These are phyloP conservation scores for Nudaria mundana DNA, from an alignment of 2,888 invertebrate species.

Conservation along the genomic window DNA sequence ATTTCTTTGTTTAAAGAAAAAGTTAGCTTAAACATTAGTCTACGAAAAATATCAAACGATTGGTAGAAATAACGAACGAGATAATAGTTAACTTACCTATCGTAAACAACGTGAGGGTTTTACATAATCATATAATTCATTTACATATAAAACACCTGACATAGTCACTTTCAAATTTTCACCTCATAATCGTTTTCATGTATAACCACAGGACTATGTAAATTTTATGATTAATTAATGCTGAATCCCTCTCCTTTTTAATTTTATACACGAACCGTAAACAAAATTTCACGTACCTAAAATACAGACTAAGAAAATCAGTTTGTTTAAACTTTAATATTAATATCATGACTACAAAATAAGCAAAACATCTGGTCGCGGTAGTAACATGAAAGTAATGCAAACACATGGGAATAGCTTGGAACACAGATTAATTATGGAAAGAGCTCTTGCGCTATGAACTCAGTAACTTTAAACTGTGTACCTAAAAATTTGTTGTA, in stretches of 20 bases:
- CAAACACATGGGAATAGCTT: slow-evolving; percentile 35
- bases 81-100: too few species aligned
- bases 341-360: slow-evolving; percentile 23
- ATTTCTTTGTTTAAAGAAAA: too few species aligned
- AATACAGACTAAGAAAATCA: slow-evolving; percentile 5
- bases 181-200: slow-evolving; percentile 3
- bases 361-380: slow-evolving; percentile 19
- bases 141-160: not conserved
- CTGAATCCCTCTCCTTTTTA: slow-evolving; percentile 1
- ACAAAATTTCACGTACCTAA: slow-evolving; percentile 2
- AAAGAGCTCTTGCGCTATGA: slow-evolving; percentile 26
- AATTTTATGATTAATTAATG: slow-evolving; percentile 4
- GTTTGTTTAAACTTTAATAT: slow-evolving; percentile 14
- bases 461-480: slow-evolving; percentile 24
- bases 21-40: too few species aligned
- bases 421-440: slow-evolving; percentile 37
- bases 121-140: not conserved
- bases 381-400: slow-evolving; percentile 20
- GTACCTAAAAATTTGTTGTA: slow-evolving; percentile 17
- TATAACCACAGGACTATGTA: slow-evolving; percentile 1
- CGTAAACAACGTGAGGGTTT: not conserved
- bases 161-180: not conserved
- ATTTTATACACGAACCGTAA: slow-evolving; percentile 1
- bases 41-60: too few species aligned
- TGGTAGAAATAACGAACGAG: too few species aligned